Base-by-base conservation (phyloP, 2,888 invertebrate genomes). In the Melinaea marsaeus region DNA sequence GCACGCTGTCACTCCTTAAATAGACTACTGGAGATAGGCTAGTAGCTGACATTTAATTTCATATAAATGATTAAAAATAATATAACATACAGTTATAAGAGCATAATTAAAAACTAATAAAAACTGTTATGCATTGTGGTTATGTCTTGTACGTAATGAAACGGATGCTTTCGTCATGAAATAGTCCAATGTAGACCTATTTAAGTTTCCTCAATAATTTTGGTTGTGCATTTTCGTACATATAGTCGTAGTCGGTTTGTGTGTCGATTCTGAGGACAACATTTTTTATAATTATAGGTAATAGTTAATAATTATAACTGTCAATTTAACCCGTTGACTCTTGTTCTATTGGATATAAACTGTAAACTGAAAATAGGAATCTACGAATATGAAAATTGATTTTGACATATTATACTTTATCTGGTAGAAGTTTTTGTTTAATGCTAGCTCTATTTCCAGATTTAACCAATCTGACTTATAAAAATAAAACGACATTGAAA, bases 351-450 rank as follows among this genome's bases (percentile, higher is more conserved):
- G 67, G 69, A 0, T 22, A 22, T 22, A 22, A 22, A 22, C 22
- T 22, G 72, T 76, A 79, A 78, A 81, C 80, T 81, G 79, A 80
- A 86, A 88, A 88, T 87, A 88, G 88, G 82, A 74, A 81, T 75
- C 82, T 83, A 80, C 84, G 83, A 86, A 85, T 77, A 83, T 81
- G 84, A 79, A 86, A 86, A 88, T 86, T 88, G 85, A 85, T 87
- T 88, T 84, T 85, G 87, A 88, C 85, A 88, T 84, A 76, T 77
- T 76, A 73, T 77, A 79, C 81, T 85, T 82, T 85, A 84, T 80
- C 77, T 69, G 78, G 71, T 76, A 76, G 76, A 79, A 77, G 78
- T 78, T 80, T 72, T 71, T 85, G 74, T 80, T 80, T 83, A 82
- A 85, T 84, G 80, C 83, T 85, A 72, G 79, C 76, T 77, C 79